phyloP scores from a whole-genome alignment of 1,140 invertebrate genomes.

The Panulirus ornatus region DNA sequence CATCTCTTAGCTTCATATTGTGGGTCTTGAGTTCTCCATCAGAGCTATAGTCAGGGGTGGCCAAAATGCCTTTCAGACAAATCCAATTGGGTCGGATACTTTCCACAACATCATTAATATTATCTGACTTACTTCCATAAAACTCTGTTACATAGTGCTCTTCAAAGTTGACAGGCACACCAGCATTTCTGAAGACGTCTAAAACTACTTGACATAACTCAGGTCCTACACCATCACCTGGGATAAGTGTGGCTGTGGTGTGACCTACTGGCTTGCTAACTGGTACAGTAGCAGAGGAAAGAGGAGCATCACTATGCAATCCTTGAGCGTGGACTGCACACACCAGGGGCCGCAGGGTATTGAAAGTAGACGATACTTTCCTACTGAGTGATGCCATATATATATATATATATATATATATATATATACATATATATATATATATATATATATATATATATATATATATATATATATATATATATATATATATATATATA shows the following conservation, averaged over 20 bases:
- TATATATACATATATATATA: too few species aligned
- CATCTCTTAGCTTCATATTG: slow-evolving; percentile 95
- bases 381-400: too few species aligned
- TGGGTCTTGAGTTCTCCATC: slow-evolving; percentile 95
- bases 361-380: too few species aligned
- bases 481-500: too few species aligned
- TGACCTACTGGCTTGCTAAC: slow-evolving; percentile 82
- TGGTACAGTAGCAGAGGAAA: slow-evolving; percentile 50
- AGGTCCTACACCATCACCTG: slow-evolving; percentile 98
- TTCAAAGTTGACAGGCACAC: slow-evolving; percentile 94
- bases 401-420: too few species aligned
- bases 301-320: slow-evolving; percentile 40
- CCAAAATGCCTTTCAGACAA: slow-evolving; percentile 97
- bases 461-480: too few species aligned
- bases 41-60: slow-evolving; percentile 92
- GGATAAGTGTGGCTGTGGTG: slow-evolving; percentile 94
- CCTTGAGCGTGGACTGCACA: slow-evolving; percentile 6
- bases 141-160: slow-evolving; percentile 93
- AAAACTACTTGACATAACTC: slow-evolving; percentile 95
- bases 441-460: too few species aligned
- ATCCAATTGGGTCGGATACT: slow-evolving; percentile 95
- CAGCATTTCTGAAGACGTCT: slow-evolving; percentile 91
- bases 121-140: slow-evolving; percentile 92
- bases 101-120: slow-evolving; percentile 92
- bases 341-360: slow-evolving; percentile 40